These are phyloP conservation scores for Lophotis ruficrista DNA, from an alignment of 2,113 vertebrate genomes.

Conservation along the genomic window DNA sequence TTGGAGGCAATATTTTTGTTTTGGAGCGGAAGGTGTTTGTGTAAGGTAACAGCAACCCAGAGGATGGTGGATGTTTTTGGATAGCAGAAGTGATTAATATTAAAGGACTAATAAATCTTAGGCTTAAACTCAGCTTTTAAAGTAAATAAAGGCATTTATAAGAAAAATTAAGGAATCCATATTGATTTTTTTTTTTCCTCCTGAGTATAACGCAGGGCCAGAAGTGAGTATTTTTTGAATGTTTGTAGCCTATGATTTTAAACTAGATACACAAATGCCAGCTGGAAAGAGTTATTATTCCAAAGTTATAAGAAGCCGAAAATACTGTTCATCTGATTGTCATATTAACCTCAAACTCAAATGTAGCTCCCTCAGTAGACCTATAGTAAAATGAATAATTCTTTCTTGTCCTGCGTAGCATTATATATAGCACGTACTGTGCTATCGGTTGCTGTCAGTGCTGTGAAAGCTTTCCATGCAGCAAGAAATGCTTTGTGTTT, in stretches of 20 bases:
- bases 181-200: background rate
- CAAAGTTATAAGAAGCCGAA: background rate
- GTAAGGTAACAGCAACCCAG: background rate
- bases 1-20: background rate
- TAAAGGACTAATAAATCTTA: background rate
- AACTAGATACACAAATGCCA: background rate
- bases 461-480: background rate
- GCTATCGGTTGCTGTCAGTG: background rate
- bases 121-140: background rate
- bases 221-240: background rate
- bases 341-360: background rate
- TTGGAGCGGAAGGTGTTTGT: background rate
- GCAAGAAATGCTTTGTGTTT: background rate
- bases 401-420: background rate
- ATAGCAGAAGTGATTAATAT: background rate
- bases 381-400: background rate
- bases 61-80: background rate
- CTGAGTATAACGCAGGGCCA: background rate
- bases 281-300: background rate
- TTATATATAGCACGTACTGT: background rate
- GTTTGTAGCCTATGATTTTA: background rate
- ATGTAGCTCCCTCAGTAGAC: background rate
- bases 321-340: background rate
- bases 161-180: background rate
- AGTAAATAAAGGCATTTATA: background rate